phyloP scores from a whole-genome alignment of 2,797 vertebrate species.

The Liasis olivaceus region DNA sequence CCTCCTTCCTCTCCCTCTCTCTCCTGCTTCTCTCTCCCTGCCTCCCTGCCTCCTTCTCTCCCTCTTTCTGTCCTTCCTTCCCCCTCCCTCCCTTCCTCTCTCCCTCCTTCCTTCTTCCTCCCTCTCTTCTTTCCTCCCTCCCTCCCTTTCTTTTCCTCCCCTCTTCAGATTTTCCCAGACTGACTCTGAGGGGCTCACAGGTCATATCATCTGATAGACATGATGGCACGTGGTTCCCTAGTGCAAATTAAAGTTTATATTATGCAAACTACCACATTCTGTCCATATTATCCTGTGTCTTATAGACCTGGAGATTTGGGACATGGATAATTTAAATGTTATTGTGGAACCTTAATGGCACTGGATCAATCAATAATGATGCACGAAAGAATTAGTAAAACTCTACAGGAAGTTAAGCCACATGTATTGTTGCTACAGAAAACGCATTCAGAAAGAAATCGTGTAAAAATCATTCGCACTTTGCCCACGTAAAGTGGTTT shows the following conservation, averaged over 20 bases:
- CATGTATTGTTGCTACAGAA: neutral
- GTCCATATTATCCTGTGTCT: neutral
- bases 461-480: neutral
- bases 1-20: rapidly evolving
- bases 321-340: neutral
- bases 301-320: neutral
- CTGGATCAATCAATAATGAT: neutral
- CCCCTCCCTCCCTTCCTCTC: too few relatives aligned
- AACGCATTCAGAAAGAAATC: neutral
- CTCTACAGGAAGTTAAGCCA: neutral
- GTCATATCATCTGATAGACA: neutral
- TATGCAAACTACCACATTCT: neutral
- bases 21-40: neutral
- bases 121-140: neutral
- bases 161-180: neutral
- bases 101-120: rapidly evolving
- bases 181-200: neutral
- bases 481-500: neutral
- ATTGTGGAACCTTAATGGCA: neutral
- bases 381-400: neutral
- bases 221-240: neutral
- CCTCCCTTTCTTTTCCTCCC: neutral
- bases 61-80: too few relatives aligned
- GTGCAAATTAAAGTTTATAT: neutral
- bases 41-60: too few relatives aligned